Base-by-base conservation (phyloP, 2,797 vertebrate genomes). In the Poecile montanus region DNA sequence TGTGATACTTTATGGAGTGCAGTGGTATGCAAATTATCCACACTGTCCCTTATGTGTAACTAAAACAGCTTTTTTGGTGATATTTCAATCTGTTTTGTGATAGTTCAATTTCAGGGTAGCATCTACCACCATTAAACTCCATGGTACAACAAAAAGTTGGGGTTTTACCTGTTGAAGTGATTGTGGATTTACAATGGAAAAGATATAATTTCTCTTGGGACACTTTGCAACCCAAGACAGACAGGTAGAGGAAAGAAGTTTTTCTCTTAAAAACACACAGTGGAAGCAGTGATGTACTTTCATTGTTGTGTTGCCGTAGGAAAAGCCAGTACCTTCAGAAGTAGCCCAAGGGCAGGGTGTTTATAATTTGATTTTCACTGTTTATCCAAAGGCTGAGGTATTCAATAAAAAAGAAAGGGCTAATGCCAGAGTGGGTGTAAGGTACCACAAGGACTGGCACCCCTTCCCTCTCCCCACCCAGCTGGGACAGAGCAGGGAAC, bases 111-210 rank as follows among this genome's bases (percentile, higher is more conserved):
- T 29, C 50, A 77, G 30, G 22, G 6, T 65, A 61, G 60, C 27
- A n/a, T 54, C 11, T 10, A 17, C 54, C 29, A 29, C 3, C 0
- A 0, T 4, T 86, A 66, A 73, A 56, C 56, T 88, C 48, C 1
- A 2, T 0, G 0, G 19, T 19, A 38, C 42, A 54, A 51, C 10
- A 32, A 32, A 62, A 40, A 25, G 17, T 3, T 79, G 51, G n/a
- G 16, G 25, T 81, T 75, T 65, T 77, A 44, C 23, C 40, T 66
- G 23, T 30, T 80, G 75, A 89, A 68, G 36, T 29, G 25, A 44
- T 60, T 27, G 13, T 85, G 34, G 50, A 42, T 65, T 26, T n/a
- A 11, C 14, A 48, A 3, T 4, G 22, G 51, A 45, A 82, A 77
- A 45, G 8, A 34, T 20, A 2, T 18, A 6, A 20, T 88, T 88